These are phyloP conservation scores for Hypercompe scribonia DNA, from an alignment of 2,888 invertebrate species.

Conservation along the genomic window DNA sequence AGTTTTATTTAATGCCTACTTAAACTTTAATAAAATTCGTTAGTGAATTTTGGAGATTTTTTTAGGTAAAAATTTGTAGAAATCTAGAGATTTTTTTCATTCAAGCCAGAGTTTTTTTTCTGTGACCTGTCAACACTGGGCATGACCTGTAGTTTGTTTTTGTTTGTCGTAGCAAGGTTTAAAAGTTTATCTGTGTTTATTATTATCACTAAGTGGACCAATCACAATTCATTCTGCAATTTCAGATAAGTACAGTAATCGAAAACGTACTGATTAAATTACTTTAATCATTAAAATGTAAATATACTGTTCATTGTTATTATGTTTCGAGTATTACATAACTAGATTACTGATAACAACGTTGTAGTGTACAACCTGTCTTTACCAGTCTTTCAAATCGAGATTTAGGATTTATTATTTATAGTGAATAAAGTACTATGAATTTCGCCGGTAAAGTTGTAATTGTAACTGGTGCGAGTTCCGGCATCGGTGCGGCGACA, in stretches of 20 bases:
- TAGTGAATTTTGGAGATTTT: no score
- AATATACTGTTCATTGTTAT: not conserved
- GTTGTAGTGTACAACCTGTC: conserved; percentile 1
- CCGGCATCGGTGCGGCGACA: conserved; percentile 94
- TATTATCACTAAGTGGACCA: not conserved
- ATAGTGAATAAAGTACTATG: conserved; percentile 60
- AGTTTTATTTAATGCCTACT: no score
- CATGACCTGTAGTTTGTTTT: conserved; percentile 1
- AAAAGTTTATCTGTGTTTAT: not conserved
- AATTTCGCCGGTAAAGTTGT: conserved; percentile 91
- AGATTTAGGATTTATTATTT: conserved; percentile 6
- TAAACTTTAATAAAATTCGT: no score
- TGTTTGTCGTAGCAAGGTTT: not conserved
- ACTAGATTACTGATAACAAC: conserved; percentile 52
- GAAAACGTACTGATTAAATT: not conserved
- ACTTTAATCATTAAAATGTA: conserved; percentile 1
- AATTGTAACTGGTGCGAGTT: conserved; percentile 93
- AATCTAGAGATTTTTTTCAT: no score
- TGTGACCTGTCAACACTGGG: no score
- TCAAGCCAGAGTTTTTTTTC: no score
- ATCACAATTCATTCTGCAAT: not conserved
- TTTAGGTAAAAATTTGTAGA: no score
- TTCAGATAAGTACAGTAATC: not conserved
- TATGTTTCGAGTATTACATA: conserved; percentile 32
- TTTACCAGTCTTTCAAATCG: conserved; percentile 10